Evolutionary conservation across 2,797 vertebrate species (phyloP).

Genomic region (Monodelphis domestica): DNA sequence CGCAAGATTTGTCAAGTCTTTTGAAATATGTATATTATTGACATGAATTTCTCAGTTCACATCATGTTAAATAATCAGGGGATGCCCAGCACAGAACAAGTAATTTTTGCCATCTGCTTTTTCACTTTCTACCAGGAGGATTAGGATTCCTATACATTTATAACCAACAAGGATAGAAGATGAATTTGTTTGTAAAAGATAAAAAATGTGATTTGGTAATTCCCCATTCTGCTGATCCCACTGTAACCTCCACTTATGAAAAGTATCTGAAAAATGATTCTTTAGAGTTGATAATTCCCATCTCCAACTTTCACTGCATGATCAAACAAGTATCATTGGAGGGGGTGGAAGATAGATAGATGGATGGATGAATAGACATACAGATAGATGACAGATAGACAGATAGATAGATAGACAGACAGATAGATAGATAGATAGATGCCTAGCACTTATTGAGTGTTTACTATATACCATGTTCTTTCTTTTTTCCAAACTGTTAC

Average conservation of each 20-base stretch:
- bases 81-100: slow-evolving; percentile 35
- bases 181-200: background rate
- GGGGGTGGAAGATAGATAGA: slow-evolving; percentile 5
- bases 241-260: background rate
- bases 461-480: background rate
- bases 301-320: slow-evolving; percentile 30
- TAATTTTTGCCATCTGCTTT: slow-evolving; percentile 22
- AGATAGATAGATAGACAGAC: background rate
- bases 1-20: slow-evolving; percentile 46
- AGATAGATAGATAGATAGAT: background rate
- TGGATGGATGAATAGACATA: too few relatives aligned
- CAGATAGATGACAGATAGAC: background rate
- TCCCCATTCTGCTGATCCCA: too few relatives aligned
- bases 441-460: background rate
- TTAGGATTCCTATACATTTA: too few relatives aligned
- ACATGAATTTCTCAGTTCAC: slow-evolving; percentile 67
- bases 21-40: slow-evolving; percentile 57
- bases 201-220: background rate
- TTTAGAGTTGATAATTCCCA: background rate
- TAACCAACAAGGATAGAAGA: slow-evolving; percentile 7
- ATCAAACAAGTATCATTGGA: background rate
- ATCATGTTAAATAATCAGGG: slow-evolving; percentile 58
- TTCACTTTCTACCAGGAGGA: too few relatives aligned
- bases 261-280: background rate
- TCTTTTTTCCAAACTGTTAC: too few relatives aligned